phyloP scores from a whole-genome alignment of 1,140 invertebrate species.

The Drosophila guanche region DNA sequence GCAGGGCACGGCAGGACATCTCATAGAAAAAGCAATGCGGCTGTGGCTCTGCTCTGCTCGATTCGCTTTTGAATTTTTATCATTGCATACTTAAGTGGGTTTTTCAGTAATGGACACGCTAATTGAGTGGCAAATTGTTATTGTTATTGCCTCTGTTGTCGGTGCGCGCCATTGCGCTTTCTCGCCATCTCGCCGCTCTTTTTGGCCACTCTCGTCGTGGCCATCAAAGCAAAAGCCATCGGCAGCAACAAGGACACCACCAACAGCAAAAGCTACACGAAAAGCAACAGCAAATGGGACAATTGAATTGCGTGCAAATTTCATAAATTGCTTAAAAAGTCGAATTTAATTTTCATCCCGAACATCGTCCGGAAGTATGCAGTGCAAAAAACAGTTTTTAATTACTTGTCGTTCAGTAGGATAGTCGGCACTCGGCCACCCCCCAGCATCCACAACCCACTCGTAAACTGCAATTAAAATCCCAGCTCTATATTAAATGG shows the following conservation, averaged over 20 bases:
- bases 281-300: conserved; percentile 45
- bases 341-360: conserved; percentile 59
- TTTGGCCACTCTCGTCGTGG: conserved; percentile 11
- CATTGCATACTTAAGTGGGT: conserved; percentile 81
- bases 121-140: conserved; percentile 82
- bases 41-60: conserved; percentile 11
- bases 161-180: conserved; percentile 58
- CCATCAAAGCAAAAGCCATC: conserved; percentile 61
- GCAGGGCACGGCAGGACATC: conserved; percentile 2
- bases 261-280: conserved; percentile 3
- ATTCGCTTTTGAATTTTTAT: conserved; percentile 80
- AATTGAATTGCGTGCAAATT: conserved; percentile 78
- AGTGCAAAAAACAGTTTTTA: conserved; percentile 53
- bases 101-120: conserved; percentile 80
- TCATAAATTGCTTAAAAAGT: conserved; percentile 75
- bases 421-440: background rate
- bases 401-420: conserved; percentile 50
- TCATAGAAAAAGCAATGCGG: conserved; percentile 53
- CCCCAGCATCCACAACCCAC: background rate
- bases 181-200: conserved; percentile 1
- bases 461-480: conserved; percentile 73
- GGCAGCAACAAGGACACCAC: conserved; percentile 35
- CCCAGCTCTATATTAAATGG: conserved; percentile 61
- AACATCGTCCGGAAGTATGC: conserved; percentile 35
- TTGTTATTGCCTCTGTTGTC: conserved; percentile 76